Evolutionary conservation across 2,113 vertebrate species (phyloP), one percentile per base, ranked within the genome.

Genomic region (Pluvialis apricaria): DNA sequence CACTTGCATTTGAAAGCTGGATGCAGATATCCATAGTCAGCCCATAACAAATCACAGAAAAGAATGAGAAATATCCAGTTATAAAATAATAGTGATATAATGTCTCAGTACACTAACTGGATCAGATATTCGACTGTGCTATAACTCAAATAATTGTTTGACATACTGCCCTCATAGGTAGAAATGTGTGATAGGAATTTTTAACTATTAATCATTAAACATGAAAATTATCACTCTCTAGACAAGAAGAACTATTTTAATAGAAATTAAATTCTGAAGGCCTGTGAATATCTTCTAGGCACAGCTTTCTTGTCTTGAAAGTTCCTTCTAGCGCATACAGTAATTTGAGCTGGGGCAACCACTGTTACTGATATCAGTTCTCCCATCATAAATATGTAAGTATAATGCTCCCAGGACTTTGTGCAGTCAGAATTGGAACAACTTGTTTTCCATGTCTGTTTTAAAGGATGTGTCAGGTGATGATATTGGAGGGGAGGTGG

Each of bases 301-400:
- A 64, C 2, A n/a, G 6, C 49, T 79, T 76, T 90, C 26, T 76
- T 86, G 12, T 49, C 29, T 47, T 69, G 19, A 55, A 78, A 55
- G 4, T 24, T 69, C 13, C 11, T 65, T 38, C 34, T 64, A 32
- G 3, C 1, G 4, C 3, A 1, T 17, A 54, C 5, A 82, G 24
- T 64, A 79, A 76, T 86, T 40, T 79, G 32, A 84, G 8, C 25
- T 0, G 0, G 12, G 13, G 7, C 26, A 76, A 72, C 7, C 28
- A 24, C 26, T 5, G 15, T 38, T 75, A 31, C 26, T 49, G 26
- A 11, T 57, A 40, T 5, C 5, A 25, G 12, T 31, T 86, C 24
- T 86, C 31, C 25, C 13, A 13, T 73, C n/a, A 86, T 6, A 90
- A 66, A 45, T 36, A 44, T 4, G 6, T 47, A 51, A 40, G 28